Percentiles rank a stretch among this genome's conserved stretches.
Evolutionary conservation across 2,888 invertebrate genomes (phyloP).

Genomic region (Agonopterix subpropinquella): DNA sequence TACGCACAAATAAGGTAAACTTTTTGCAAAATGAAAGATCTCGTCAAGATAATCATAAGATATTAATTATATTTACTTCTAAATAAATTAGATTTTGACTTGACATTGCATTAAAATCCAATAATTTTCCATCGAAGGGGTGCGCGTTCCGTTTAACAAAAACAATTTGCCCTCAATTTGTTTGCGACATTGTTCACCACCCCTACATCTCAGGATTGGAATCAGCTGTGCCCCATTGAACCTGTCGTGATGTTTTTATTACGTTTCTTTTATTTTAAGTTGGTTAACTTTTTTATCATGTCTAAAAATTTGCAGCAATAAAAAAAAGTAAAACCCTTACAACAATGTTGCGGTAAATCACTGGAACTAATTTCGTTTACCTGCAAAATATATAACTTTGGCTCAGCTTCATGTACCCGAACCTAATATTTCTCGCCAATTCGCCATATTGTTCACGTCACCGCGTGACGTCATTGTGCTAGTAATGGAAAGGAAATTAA

Average conservation of each 20-base stretch:
- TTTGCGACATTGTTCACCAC: constrained; percentile 47
- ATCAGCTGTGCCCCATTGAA: constrained; percentile 57
- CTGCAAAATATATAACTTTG: too few relatives aligned
- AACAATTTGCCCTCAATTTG: constrained; percentile 56
- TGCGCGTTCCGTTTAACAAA: constrained; percentile 42
- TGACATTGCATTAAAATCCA: neutral
- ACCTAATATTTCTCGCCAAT: constrained; percentile 52
- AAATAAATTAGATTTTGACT: too few relatives aligned
- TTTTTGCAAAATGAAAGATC: too few relatives aligned
- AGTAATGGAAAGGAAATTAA: constrained; percentile 66
- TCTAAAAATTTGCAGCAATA: too few relatives aligned
- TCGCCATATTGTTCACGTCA: constrained; percentile 53
- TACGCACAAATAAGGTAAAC: too few relatives aligned
- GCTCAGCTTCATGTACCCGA: neutral
- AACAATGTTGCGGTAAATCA: too few relatives aligned
- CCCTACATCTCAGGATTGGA: constrained; percentile 38
- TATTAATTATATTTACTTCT: too few relatives aligned
- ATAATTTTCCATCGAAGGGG: constrained; percentile 21
- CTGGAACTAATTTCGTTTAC: too few relatives aligned
- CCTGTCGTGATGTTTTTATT: constrained; percentile 14
- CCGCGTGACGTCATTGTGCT: constrained; percentile 57
- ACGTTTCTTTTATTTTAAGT: neutral
- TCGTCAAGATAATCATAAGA: too few relatives aligned
- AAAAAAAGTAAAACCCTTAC: too few relatives aligned
- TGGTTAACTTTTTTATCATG: too few relatives aligned